Conservation (phyloP, 2,797 vertebrate species). For the Enteromius trimaculatus region DNA sequence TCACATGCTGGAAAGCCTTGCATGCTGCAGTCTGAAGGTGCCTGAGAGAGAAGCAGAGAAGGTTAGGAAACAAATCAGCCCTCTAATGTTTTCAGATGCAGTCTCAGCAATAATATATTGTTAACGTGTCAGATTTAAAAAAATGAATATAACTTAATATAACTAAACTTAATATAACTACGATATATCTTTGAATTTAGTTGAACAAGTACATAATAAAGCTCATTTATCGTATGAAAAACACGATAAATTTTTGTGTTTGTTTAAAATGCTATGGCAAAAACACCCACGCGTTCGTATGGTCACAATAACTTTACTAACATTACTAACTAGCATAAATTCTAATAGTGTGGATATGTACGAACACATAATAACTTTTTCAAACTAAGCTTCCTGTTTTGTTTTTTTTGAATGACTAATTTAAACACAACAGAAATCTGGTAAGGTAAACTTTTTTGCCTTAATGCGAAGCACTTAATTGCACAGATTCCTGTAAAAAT, state of each 20-base stretch:
- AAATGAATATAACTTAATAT: not conserved
- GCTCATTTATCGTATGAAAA: not conserved
- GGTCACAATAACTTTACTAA: not conserved
- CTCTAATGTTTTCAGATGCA: not conserved
- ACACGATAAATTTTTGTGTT: not conserved
- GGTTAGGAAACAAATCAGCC: constrained; percentile 12
- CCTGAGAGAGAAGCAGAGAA: constrained; percentile 69
- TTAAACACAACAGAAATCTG: not conserved
- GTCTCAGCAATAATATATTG: not conserved
- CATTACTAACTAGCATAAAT: not conserved
- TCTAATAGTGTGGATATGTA: not conserved
- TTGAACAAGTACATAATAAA: not conserved
- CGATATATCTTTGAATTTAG: not conserved
- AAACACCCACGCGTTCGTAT: not conserved
- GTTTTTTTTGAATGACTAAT: not conserved
- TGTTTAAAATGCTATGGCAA: not conserved
- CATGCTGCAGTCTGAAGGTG: constrained; percentile 89
- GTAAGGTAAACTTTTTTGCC: not conserved
- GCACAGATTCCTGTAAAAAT: not conserved
- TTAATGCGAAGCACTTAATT: not conserved
- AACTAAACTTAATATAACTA: not conserved
- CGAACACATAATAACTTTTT: not conserved
- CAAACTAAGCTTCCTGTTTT: not conserved
- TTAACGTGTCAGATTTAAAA: not conserved
- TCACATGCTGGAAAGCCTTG: constrained; percentile 94